Percentiles rank a stretch among this genome's conserved stretches.
These are phyloP conservation scores for Knipowitschia caucasica DNA, from an alignment of 2,797 vertebrate genomes.

Conservation along the genomic window DNA sequence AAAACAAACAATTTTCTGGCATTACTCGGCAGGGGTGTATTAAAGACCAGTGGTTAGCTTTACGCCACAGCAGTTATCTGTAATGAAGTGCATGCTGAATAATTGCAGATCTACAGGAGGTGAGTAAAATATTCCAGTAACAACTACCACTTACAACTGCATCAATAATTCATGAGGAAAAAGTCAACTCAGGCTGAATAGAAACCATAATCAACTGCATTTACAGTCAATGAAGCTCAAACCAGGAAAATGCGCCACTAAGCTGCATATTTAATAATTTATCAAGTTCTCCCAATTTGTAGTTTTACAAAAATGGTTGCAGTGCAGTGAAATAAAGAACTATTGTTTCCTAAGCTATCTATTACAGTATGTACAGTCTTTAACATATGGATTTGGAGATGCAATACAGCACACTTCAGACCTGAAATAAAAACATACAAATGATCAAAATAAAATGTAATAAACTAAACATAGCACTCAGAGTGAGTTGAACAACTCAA, in stretches of 20 bases:
- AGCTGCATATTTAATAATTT: neutral
- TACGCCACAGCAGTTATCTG: neutral
- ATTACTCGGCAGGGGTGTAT: neutral
- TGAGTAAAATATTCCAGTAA: constrained; percentile 5
- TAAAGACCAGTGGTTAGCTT: constrained; percentile 1
- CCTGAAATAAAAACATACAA: too few relatives aligned
- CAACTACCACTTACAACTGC: constrained; percentile 7
- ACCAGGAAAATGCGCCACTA: neutral
- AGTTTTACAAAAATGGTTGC: too few relatives aligned
- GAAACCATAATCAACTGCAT: neutral
- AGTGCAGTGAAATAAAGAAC: too few relatives aligned
- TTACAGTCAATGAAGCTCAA: neutral
- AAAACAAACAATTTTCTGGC: constrained; percentile 2
- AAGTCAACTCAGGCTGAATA: neutral
- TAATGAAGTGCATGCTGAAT: constrained; percentile 5
- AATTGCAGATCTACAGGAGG: constrained; percentile 8
- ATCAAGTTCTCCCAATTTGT: too few relatives aligned
- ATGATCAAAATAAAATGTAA: too few relatives aligned
- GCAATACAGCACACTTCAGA: too few relatives aligned
- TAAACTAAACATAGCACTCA: neutral
- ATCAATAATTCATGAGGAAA: constrained; percentile 4
- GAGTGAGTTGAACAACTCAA: neutral
- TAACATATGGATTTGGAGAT: too few relatives aligned
- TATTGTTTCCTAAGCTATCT: too few relatives aligned
- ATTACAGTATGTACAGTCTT: too few relatives aligned